phyloP scores from a whole-genome alignment of 1,140 invertebrate genomes.

The Lordiphosa stackelbergi region DNA sequence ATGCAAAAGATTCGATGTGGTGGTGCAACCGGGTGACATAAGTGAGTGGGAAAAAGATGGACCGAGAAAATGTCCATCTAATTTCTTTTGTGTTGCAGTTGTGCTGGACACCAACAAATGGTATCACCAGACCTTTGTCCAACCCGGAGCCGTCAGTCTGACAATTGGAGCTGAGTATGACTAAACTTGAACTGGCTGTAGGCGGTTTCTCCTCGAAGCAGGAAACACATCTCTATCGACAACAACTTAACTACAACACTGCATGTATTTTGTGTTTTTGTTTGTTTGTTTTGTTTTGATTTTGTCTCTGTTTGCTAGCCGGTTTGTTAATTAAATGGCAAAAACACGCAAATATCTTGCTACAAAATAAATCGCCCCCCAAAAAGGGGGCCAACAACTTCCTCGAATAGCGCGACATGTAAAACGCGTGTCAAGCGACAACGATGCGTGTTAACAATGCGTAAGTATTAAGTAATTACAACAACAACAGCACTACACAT shows the following conservation, averaged over 20 bases:
- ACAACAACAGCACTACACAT: constrained; percentile 29
- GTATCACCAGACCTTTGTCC: constrained; percentile 94
- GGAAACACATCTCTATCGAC: constrained; percentile 38
- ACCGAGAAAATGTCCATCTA: neutral
- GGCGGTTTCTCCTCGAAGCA: constrained; percentile 39
- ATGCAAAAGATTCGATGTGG: constrained; percentile 84
- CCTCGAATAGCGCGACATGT: constrained; percentile 63
- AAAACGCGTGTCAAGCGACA: constrained; percentile 65
- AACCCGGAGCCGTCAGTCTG: constrained; percentile 92
- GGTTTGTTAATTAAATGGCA: constrained; percentile 66
- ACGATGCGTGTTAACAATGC: constrained; percentile 66
- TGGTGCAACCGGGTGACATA: constrained; percentile 91
- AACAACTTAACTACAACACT: constrained; percentile 63
- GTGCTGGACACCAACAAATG: constrained; percentile 95
- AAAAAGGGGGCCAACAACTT: constrained; percentile 49
- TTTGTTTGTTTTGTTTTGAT: constrained; percentile 23
- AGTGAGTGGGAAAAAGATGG: constrained; percentile 80
- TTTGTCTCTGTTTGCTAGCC: constrained; percentile 38
- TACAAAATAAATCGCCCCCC: constrained; percentile 14
- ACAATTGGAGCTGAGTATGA: constrained; percentile 97
- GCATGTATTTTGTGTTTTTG: constrained; percentile 22
- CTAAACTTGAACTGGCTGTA: constrained; percentile 77
- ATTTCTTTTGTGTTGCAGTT: constrained; percentile 81
- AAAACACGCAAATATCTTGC: constrained; percentile 64
- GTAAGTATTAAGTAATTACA: constrained; percentile 69